A percentile compares a stretch with the other conserved stretches of the same genome.
Conservation (phyloP, 2,888 invertebrate genomes). For the Tinea pellionella region DNA sequence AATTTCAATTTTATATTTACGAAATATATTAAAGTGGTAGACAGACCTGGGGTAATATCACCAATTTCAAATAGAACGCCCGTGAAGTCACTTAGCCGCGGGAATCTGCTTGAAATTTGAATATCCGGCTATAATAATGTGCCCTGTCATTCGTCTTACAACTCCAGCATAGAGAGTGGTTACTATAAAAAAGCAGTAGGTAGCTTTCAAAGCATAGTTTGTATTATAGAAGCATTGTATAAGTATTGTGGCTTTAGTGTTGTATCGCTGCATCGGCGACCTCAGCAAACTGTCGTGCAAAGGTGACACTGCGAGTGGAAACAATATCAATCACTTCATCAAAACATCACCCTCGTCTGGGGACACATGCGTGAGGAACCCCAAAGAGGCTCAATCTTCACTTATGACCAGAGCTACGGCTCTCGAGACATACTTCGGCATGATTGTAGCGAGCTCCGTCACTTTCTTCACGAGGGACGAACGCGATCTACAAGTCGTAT, state of each 20-base stretch:
- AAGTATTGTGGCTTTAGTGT: slow-evolving; percentile 36
- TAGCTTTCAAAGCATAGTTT: not conserved
- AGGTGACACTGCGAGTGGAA: slow-evolving; percentile 42
- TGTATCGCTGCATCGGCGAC: slow-evolving; percentile 64
- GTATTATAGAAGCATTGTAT: not conserved
- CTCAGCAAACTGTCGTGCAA: slow-evolving; percentile 50
- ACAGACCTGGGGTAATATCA: no score
- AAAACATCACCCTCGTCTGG: slow-evolving; percentile 24
- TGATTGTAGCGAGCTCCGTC: slow-evolving; percentile 57
- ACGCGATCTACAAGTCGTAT: slow-evolving; percentile 52
- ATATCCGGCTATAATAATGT: no score
- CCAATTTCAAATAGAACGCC: no score
- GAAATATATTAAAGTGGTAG: no score
- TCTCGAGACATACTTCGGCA: slow-evolving; percentile 57
- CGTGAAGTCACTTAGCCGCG: no score
- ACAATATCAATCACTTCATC: slow-evolving; percentile 23
- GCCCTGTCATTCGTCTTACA: not conserved
- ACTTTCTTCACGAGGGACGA: slow-evolving; percentile 50
- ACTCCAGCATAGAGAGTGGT: not conserved
- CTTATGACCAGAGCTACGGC: slow-evolving; percentile 50
- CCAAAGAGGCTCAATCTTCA: slow-evolving; percentile 40
- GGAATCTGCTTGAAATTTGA: no score
- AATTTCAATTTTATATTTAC: no score
- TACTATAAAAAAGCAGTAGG: no score
- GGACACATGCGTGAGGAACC: slow-evolving; percentile 44